Evolutionary conservation across 2,113 vertebrate species (phyloP).

Genomic region (Pterocles burchelli): DNA sequence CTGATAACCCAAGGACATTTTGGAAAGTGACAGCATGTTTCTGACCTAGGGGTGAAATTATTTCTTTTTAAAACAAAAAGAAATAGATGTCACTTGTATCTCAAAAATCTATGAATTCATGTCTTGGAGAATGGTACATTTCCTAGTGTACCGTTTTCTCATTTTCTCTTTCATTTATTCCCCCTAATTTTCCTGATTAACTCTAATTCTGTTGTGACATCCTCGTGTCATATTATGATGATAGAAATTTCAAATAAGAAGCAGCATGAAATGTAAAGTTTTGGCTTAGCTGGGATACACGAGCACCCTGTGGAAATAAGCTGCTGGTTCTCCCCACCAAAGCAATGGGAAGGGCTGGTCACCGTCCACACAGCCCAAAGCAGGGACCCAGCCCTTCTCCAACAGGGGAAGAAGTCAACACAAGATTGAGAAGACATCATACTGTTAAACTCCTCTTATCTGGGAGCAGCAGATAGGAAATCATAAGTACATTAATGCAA

Average conservation of each 20-base stretch:
- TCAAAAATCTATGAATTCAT: not conserved
- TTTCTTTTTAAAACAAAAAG: slow-evolving; percentile 4
- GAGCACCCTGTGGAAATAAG: not conserved
- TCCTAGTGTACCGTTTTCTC: not conserved
- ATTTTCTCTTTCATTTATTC: slow-evolving; percentile 40
- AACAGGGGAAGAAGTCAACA: not conserved
- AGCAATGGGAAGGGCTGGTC: not conserved
- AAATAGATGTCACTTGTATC: not conserved
- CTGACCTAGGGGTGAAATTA: slow-evolving; percentile 11
- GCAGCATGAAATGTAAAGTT: not conserved
- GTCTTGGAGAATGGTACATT: not conserved
- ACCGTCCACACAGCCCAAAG: not conserved
- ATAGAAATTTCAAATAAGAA: slow-evolving; percentile 4
- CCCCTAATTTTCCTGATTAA: slow-evolving; percentile 56
- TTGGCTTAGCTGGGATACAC: not conserved
- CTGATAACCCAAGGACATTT: slow-evolving; percentile 50
- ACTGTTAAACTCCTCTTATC: not conserved
- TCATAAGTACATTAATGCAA: not conserved
- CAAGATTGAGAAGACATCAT: not conserved
- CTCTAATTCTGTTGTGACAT: slow-evolving; percentile 56
- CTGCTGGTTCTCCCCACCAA: not conserved
- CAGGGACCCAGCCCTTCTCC: not conserved
- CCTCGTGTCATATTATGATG: not conserved
- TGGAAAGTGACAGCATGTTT: slow-evolving; percentile 20
- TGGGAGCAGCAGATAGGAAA: not conserved